Evolutionary conservation across 1,140 invertebrate genomes (phyloP), one percentile per base, ranked within the genome.

Genomic region (Pseudachorutes palmiensis): DNA sequence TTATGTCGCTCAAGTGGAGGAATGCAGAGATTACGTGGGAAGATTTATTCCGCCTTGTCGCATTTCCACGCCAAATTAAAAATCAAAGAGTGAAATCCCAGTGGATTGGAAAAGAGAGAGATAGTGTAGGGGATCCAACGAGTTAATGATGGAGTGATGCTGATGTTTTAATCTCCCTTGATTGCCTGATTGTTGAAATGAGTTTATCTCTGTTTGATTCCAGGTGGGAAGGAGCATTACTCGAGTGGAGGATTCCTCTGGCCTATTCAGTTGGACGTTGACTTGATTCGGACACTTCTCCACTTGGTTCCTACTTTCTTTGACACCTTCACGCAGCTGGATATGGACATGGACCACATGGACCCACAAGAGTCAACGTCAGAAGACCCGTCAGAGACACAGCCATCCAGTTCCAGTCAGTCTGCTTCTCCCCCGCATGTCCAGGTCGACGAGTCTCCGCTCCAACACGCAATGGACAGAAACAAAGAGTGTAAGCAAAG

Each of bases 401-500:
- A 14, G 3, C 51, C 51, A 12, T 14, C 12, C 51, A 55, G 51
- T 26, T 14, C 12, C 51, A 55, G 9, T 26, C 9, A 9, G 51
- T 29, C 31, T 29, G 60, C 33, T 22, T 89, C 90, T 61, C 89
- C 90, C 74, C 91, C 92, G 63, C 92, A 93, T 79, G 89, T 89
- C 75, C 86, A 92, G 76, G 90, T 97, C 74, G 94, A 97, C 80
- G 91, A 93, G 76, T 91, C 90, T 68, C 94, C 94, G 12, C 82
- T 95, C 70, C 91, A 93, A 75, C 88, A 91, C 75, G 85, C 89
- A 75, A 92, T 96, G 87, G 92, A 94, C 79, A 93, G 92, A 77
- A 96, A 97, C 79, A 97, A 96, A 85, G 92, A 97, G 87, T 96
- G 94, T 97, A 80, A 93, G 89, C 86, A 19, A 14, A 55, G 19